phyloP scores from a whole-genome alignment of 64 coral and sea anemone species.

The Pocillopora damicornis region DNA sequence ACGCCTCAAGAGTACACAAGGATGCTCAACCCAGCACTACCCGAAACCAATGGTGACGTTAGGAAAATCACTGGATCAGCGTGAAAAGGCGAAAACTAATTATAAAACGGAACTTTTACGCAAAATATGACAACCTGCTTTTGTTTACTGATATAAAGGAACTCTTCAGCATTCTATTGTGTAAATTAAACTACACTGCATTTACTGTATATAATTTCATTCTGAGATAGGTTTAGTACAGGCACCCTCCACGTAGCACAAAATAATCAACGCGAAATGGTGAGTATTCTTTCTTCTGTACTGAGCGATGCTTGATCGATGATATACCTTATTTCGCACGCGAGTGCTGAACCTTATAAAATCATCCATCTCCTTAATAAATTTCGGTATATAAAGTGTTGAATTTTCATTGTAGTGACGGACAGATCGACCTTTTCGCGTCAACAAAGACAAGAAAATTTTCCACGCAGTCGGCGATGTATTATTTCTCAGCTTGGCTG shows the following conservation, averaged over 20 bases:
- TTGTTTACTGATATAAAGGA: slow-evolving; percentile 21
- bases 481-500: too few species aligned
- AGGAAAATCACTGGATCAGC: neutral
- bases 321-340: neutral
- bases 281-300: neutral
- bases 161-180: slow-evolving; percentile 17
- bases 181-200: slow-evolving; percentile 16
- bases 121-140: neutral
- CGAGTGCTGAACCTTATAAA: neutral
- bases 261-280: neutral
- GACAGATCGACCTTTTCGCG: neutral
- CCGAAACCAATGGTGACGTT: too few species aligned
- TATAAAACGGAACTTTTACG: neutral
- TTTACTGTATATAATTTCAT: slow-evolving; percentile 4
- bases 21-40: too few species aligned
- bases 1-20: too few species aligned
- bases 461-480: too few species aligned
- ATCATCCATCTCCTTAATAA: neutral
- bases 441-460: too few species aligned
- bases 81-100: neutral
- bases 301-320: neutral
- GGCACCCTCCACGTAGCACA: neutral
- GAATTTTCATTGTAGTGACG: neutral
- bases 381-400: neutral
- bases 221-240: neutral